Base-by-base conservation (phyloP, 2,888 invertebrate genomes). In the Melanostoma mellinum region DNA sequence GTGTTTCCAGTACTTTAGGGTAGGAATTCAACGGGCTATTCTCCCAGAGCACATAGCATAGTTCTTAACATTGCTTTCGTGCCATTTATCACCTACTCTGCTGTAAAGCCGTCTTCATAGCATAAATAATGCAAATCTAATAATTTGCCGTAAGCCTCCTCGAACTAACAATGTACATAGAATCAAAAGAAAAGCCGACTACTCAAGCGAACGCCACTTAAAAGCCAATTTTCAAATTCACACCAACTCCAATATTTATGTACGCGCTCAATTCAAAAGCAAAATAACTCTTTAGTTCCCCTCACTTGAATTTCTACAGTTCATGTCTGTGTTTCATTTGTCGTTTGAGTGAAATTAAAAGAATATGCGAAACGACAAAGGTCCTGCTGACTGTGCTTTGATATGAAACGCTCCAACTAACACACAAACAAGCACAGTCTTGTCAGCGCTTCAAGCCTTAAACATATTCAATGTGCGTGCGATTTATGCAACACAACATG, bases 281-380 rank as follows among this genome's bases (percentile, higher is more conserved):
- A 4, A 53, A 38, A 61, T 63, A 63, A 56, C 71, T 63, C 48
- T 69, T 35, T 32, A 46, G 42, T 50, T 38, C 52, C 65, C 42
- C 50, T 58, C 38, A 67, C 58, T 46, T 67, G 60, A 60, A 65
- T 60, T 69, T 35, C 63, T 63, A 36, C 36, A 42, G 71, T 71
- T 77, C 76, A 77, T 77, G 76, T 77, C 58, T 48, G 65, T 53
- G 58, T 44, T 72, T 72, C 71, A 72, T 72, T 78, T 65, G 58
- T 65, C 72, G 52, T 67, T 58, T 60, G 56, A 52, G 36, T 65
- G 38, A 42, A 53, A 58, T 53, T 71, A 46, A 58, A 71, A 8
- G 42, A 42, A 42, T 63, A 56, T 65, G 52, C 42, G 36, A 20
- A 36, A 40, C 30, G 40, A 58, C 77, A 63, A 36, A 56, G 55